Conservation (phyloP, 2,113 vertebrate species). For the Pelecanus crispus region DNA sequence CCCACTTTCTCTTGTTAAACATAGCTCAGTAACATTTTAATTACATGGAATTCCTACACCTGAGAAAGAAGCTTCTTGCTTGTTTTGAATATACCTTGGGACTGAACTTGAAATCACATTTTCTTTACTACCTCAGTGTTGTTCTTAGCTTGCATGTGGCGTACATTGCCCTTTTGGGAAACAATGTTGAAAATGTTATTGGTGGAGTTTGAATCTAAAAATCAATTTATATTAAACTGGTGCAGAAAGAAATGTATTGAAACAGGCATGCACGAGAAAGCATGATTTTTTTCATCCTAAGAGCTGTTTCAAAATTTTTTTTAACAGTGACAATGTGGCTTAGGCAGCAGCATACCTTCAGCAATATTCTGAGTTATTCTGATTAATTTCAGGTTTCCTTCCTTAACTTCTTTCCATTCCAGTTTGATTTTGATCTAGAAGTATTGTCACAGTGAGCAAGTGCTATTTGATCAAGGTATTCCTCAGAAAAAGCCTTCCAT, state of each 20-base stretch:
- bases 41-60: background rate
- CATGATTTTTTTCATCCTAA: background rate
- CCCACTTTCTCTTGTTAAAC: background rate
- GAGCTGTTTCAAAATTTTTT: background rate
- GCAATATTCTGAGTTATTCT: background rate
- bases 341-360: background rate
- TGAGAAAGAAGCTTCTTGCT: background rate
- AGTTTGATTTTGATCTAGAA: background rate
- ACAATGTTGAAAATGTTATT: background rate
- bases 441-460: background rate
- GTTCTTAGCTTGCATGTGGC: background rate
- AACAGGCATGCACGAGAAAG: background rate
- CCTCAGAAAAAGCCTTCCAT: rapidly evolving
- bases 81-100: background rate
- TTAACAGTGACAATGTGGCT: background rate
- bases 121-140: background rate
- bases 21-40: background rate
- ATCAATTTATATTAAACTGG: background rate
- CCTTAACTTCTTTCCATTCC: background rate
- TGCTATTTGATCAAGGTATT: background rate
- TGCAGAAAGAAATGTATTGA: background rate
- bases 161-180: background rate
- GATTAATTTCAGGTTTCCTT: background rate
- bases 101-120: background rate
- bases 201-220: background rate